phyloP scores from a whole-genome alignment of 2,797 vertebrate genomes.

The Sebastes trivittatus region DNA sequence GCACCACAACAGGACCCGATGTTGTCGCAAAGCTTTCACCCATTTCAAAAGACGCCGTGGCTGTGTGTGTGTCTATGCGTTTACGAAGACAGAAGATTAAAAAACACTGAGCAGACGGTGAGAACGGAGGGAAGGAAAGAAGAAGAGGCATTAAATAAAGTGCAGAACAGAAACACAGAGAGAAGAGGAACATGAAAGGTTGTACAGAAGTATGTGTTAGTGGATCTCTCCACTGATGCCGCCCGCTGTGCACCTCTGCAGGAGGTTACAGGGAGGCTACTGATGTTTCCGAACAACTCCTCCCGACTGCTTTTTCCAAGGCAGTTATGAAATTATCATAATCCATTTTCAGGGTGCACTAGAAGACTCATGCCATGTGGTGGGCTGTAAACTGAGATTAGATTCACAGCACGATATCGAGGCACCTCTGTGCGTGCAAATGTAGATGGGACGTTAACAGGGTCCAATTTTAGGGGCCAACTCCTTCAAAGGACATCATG shows the following conservation, averaged over 20 bases:
- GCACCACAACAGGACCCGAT: conserved; percentile 34
- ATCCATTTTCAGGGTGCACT: conserved; percentile 70
- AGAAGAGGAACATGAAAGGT: conserved; percentile 25
- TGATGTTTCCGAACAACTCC: conserved; percentile 45
- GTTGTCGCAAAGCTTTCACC: conserved; percentile 54
- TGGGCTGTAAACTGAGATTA: conserved; percentile 72
- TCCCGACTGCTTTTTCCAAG: conserved; percentile 31
- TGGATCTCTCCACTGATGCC: conserved; percentile 27
- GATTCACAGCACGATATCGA: conserved; percentile 62
- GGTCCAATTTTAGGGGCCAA: conserved; percentile 3
- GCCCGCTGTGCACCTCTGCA: conserved; percentile 51
- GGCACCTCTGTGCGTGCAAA: conserved; percentile 44
- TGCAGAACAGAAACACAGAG: conserved; percentile 16
- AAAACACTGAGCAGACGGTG: conserved; percentile 11
- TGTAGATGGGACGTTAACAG: conserved; percentile 23
- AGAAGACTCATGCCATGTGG: conserved; percentile 45
- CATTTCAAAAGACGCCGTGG: conserved; percentile 27
- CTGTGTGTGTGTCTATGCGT: neutral
- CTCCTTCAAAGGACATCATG: conserved; percentile 31
- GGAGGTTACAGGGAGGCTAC: conserved; percentile 41
- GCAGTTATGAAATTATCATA: conserved; percentile 70
- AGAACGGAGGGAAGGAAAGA: neutral
- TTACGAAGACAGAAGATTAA: conserved; percentile 17
- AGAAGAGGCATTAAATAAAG: conserved; percentile 19
- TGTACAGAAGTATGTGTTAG: conserved; percentile 22